These are phyloP conservation scores for Rhopilema esculentum DNA, from an alignment of 30 jellyfish, hydroid and myxozoan species.

Conservation along the genomic window DNA sequence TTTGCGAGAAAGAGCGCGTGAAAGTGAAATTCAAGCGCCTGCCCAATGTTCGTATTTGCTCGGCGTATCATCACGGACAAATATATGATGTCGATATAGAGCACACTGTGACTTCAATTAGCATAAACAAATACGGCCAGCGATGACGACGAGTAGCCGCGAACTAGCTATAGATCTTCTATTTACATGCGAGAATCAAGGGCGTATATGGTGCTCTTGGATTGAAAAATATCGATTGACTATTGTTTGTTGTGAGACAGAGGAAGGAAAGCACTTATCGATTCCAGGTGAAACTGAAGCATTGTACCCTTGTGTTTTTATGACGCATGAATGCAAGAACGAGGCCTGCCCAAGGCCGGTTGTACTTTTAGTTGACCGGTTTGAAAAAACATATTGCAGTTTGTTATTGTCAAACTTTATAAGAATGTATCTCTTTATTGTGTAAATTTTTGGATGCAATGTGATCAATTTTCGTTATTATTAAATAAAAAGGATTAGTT, in stretches of 20 bases:
- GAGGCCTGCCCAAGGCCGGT: conserved; percentile 78
- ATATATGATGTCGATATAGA: conserved; percentile 72
- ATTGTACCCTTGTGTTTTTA: conserved; percentile 75
- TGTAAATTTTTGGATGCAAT: too few relatives aligned
- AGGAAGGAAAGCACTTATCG: conserved; percentile 65
- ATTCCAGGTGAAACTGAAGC: conserved; percentile 54
- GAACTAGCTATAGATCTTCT: conserved; percentile 68
- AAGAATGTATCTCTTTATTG: background rate
- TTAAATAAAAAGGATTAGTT: too few relatives aligned
- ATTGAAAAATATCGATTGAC: conserved; percentile 59
- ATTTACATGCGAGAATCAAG: conserved; percentile 71
- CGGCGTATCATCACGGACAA: conserved; percentile 73
- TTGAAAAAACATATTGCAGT: background rate
- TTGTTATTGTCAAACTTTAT: background rate
- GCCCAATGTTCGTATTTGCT: conserved; percentile 75
- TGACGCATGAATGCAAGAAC: conserved; percentile 76
- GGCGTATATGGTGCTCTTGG: conserved; percentile 67
- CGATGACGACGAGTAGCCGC: conserved; percentile 31
- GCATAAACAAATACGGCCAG: conserved; percentile 75
- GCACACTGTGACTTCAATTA: conserved; percentile 73
- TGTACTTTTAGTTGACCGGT: conserved; percentile 38
- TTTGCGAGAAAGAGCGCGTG: conserved; percentile 68
- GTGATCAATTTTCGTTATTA: too few relatives aligned
- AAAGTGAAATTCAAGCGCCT: conserved; percentile 71
- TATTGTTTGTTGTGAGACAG: conserved; percentile 73